Conservation (phyloP, 2,888 invertebrate genomes). For the Julus scandinavius region DNA sequence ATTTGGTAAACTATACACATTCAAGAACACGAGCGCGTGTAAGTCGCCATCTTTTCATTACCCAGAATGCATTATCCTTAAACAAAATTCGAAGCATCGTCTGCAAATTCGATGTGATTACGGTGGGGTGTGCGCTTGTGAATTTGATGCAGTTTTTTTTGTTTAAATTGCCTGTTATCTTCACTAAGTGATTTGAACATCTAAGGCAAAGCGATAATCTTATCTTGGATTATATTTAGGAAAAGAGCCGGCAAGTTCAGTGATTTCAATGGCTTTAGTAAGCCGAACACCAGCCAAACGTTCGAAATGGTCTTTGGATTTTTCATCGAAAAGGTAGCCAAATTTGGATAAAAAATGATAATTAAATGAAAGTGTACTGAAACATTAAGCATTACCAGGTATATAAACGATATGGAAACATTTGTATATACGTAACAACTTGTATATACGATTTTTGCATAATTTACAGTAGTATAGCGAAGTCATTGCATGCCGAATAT, state of each 20-base stretch:
- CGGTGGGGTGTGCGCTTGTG: neutral
- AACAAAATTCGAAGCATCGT: neutral
- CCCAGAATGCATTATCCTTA: neutral
- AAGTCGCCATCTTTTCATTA: neutral
- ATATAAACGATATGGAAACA: neutral
- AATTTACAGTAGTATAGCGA: no score
- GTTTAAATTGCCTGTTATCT: neutral
- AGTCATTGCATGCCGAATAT: no score
- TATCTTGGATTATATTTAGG: neutral
- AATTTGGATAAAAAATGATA: neutral
- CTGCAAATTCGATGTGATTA: neutral
- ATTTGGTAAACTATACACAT: neutral
- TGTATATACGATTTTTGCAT: no score
- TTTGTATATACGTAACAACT: neutral
- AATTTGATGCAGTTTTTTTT: neutral
- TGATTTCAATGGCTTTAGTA: conserved; percentile 3
- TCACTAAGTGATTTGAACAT: neutral
- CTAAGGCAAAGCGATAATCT: neutral
- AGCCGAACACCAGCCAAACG: conserved; percentile 43
- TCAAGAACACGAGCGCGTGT: neutral
- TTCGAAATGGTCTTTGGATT: conserved; percentile 52
- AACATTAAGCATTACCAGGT: neutral
- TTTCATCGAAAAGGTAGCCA: conserved; percentile 45
- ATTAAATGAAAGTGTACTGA: neutral
- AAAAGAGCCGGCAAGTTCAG: neutral